Conservation (phyloP, 2,888 invertebrate species). For the Mongoloraphidia duomilia region DNA sequence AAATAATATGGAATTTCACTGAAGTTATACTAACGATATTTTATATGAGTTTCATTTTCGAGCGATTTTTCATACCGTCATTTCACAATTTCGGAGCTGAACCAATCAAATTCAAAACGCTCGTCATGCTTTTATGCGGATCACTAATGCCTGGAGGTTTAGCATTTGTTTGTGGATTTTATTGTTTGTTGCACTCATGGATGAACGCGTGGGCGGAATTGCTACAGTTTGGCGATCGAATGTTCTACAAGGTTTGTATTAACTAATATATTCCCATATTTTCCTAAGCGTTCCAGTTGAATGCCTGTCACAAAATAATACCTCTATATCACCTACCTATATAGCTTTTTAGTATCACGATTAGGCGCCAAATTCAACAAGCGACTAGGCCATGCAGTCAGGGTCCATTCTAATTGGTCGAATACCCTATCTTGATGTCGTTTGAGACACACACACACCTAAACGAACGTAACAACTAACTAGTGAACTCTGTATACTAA, state of each 20-base stretch:
- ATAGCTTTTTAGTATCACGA: too few species aligned
- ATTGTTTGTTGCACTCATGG: slow-evolving; percentile 81
- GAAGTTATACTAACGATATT: slow-evolving; percentile 72
- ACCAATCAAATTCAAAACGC: slow-evolving; percentile 7
- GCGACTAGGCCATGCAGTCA: too few species aligned
- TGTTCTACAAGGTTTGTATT: slow-evolving; percentile 52
- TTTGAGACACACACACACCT: too few species aligned
- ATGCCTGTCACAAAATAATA: too few species aligned
- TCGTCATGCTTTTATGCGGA: slow-evolving; percentile 3
- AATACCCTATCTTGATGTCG: too few species aligned
- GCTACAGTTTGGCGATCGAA: slow-evolving; percentile 71
- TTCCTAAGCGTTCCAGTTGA: background rate
- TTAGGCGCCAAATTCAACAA: too few species aligned
- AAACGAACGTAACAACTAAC: too few species aligned
- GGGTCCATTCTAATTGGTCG: too few species aligned
- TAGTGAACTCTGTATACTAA: too few species aligned
- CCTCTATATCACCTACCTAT: too few species aligned
- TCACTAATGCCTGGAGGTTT: slow-evolving; percentile 20
- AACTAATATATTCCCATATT: background rate
- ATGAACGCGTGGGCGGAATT: slow-evolving; percentile 84
- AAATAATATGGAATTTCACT: slow-evolving; percentile 49
- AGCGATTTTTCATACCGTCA: slow-evolving; percentile 55
- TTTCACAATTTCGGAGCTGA: slow-evolving; percentile 46
- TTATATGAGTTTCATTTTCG: slow-evolving; percentile 67
- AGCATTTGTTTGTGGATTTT: slow-evolving; percentile 58